Percentiles rank a stretch among this genome's conserved stretches.
phyloP scores from a whole-genome alignment of 2,113 vertebrate genomes.

The Smithornis capensis region DNA sequence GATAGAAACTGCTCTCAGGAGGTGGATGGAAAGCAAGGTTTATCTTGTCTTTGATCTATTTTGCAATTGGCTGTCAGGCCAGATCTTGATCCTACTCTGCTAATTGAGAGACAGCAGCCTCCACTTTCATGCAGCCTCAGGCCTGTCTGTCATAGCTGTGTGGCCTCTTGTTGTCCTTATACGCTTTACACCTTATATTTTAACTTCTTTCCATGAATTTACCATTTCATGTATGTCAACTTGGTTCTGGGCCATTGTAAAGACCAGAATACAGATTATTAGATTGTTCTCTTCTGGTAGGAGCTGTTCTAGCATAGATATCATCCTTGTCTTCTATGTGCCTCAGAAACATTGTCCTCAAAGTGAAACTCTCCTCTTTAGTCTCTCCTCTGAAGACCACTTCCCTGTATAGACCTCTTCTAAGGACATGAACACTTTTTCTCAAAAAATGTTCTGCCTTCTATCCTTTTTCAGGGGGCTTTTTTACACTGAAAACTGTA shows the following conservation, averaged over 20 bases:
- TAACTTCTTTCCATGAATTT: not conserved
- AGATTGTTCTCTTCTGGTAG: not conserved
- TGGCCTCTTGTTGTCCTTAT: not conserved
- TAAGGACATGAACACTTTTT: not conserved
- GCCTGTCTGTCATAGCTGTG: not conserved
- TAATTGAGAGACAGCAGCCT: not conserved
- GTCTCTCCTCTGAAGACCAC: not conserved
- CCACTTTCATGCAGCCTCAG: not conserved
- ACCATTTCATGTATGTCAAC: not conserved
- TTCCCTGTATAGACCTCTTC: not conserved
- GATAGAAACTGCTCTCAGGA: not conserved
- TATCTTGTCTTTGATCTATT: not conserved
- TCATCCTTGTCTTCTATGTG: not conserved
- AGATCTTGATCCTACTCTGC: not conserved
- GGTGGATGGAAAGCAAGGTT: rapidly evolving
- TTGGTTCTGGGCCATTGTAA: not conserved
- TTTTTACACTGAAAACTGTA: not conserved
- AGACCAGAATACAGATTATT: not conserved
- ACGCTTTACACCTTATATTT: no score
- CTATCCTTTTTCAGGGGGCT: rapidly evolving
- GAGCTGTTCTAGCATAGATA: not conserved
- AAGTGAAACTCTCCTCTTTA: not conserved
- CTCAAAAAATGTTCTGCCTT: rapidly evolving
- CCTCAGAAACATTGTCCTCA: not conserved
- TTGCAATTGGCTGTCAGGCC: not conserved